These are phyloP conservation scores for Cassiopea andromeda DNA, from an alignment of 30 jellyfish, hydroid and myxozoan species.

Conservation along the genomic window DNA sequence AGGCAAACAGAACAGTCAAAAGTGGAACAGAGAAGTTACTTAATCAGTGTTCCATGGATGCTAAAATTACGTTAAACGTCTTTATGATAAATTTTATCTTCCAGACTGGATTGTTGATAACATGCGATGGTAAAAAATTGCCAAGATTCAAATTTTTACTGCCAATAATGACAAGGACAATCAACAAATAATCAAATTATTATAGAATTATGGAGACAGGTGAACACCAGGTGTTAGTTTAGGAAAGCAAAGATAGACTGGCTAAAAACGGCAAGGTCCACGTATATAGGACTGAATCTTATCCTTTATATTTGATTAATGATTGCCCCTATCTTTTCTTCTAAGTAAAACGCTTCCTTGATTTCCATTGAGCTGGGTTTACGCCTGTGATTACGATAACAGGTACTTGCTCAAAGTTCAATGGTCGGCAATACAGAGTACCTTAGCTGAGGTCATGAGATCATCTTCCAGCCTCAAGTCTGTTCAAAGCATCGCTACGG, in stretches of 20 bases:
- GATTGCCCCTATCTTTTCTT: constrained; percentile 48
- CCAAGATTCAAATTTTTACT: too few species aligned
- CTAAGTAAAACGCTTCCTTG: constrained; percentile 66
- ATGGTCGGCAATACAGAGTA: constrained; percentile 66
- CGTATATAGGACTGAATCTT: background rate
- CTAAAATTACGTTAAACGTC: too few species aligned
- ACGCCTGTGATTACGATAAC: constrained; percentile 45
- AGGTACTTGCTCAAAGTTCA: constrained; percentile 77
- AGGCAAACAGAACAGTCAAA: too few species aligned
- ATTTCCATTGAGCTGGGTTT: constrained; percentile 55
- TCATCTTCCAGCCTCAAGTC: constrained; percentile 62
- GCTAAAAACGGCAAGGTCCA: background rate
- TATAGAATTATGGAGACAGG: background rate
- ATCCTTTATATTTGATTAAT: background rate
- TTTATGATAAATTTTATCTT: too few species aligned
- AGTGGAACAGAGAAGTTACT: too few species aligned
- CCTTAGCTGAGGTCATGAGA: constrained; percentile 74
- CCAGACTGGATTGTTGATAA: too few species aligned
- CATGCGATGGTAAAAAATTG: too few species aligned
- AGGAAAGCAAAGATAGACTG: background rate
- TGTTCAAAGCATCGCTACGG: constrained; percentile 37
- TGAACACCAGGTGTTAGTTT: background rate
- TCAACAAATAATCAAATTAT: background rate
- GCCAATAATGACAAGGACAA: too few species aligned
- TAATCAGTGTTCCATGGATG: too few species aligned